Evolutionary conservation across 2,113 vertebrate genomes (phyloP), one percentile per base, ranked within the genome.

Genomic region (Smithornis capensis): DNA sequence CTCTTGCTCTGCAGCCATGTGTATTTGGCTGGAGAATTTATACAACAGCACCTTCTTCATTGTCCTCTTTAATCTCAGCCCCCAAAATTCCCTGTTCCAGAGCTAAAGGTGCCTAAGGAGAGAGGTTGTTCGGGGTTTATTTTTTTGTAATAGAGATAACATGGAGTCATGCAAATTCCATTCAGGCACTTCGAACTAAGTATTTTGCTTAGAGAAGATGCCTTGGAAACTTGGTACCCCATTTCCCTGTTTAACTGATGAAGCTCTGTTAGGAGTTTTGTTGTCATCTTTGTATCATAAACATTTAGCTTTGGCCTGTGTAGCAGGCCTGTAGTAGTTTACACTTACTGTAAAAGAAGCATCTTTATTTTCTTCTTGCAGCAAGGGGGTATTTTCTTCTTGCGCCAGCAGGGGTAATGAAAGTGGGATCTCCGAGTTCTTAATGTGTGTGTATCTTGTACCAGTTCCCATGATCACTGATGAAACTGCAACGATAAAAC

Each of bases 371-470:
- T n/a, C n/a, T n/a, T n/a, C n/a, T n/a, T n/a, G n/a, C n/a, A n/a
- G n/a, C n/a, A n/a, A n/a, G n/a, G n/a, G n/a, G n/a, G n/a, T n/a
- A 33, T 71, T 37, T 52, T 24, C 6, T 62, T 90, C 12, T 21
- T 77, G 10, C 29, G 24, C 4, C n/a, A 52, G 24, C 23, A 67
- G 76, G 29, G 55, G 5, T 47, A 75, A 57, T 7, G 3, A 14
- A 69, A 56, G 42, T 63, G n/a, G 28, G 60, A 69, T 53, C 12
- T 42, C 22, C 49, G 12, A 52, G 21, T 38, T 63, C 44, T 53
- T 16, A n/a, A n/a, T 49, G 1, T 4, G 1, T 1, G 2, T 35
- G 25, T 50, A 3, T 40, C 14, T 10, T 33, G 22, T 27, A 45
- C n/a, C 38, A 19, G 21, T 17, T 65, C 28, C 28, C 4, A 1